A percentile compares a stretch with the other conserved stretches of the same genome.
Conservation (phyloP, 1,140 invertebrate species). For the Nymphalis io region DNA sequence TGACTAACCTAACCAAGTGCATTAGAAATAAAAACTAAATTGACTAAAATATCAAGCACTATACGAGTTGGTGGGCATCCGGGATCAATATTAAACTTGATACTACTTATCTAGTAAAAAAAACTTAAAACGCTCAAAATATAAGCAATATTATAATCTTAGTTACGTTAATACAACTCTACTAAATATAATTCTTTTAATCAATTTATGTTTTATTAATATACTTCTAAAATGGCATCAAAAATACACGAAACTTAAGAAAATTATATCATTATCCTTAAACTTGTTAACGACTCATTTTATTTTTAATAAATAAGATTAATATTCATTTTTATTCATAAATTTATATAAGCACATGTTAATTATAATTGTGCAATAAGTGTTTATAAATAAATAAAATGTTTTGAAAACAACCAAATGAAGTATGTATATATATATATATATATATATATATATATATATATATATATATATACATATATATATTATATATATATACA, state of each 20-base stretch:
- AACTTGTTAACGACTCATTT: not conserved
- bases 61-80: slow-evolving; percentile 29
- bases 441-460: too few relatives aligned
- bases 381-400: too few relatives aligned
- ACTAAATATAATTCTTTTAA: slow-evolving; percentile 8
- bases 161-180: not conserved
- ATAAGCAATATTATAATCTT: slow-evolving; percentile 1
- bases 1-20: slow-evolving; percentile 6
- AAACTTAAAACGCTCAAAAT: not conserved
- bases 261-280: slow-evolving; percentile 5
- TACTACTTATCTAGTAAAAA: slow-evolving; percentile 9
- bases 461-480: too few relatives aligned
- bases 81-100: slow-evolving; percentile 9
- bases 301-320: not conserved
- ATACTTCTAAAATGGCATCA: slow-evolving; percentile 33
- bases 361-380: too few relatives aligned
- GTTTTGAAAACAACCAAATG: too few relatives aligned
- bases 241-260: slow-evolving; percentile 16
- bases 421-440: too few relatives aligned
- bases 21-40: slow-evolving; percentile 5
- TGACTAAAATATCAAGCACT: slow-evolving; percentile 24
- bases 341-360: too few relatives aligned
- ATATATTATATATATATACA: too few relatives aligned
- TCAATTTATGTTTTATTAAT: not conserved
- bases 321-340: too few relatives aligned